Evolutionary conservation across 2,888 invertebrate species (phyloP).

Genomic region (Hirtodrosophila trivittata): DNA sequence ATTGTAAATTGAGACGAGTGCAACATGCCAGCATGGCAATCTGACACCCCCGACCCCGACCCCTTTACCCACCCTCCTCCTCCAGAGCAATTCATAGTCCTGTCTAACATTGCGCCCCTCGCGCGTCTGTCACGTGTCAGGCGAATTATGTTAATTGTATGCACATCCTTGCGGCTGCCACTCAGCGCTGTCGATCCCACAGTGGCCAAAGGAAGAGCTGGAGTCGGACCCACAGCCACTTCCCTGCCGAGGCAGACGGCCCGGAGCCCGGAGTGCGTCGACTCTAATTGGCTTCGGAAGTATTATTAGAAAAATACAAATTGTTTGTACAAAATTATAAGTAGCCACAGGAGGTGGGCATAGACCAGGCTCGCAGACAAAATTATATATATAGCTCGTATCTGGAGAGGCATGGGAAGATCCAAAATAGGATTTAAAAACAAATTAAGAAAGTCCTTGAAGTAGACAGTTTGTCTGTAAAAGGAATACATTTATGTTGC

Average conservation of each 20-base stretch:
- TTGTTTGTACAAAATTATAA: conserved; percentile 46
- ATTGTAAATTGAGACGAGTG: conserved; percentile 78
- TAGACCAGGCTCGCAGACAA: neutral
- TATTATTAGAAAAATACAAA: conserved; percentile 66
- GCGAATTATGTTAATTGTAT: conserved; percentile 83
- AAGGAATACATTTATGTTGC: neutral
- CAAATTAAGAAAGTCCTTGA: too few species aligned
- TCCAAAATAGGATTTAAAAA: too few species aligned
- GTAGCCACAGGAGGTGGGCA: conserved; percentile 13
- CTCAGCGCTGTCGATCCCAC: neutral
- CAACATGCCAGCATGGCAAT: conserved; percentile 55
- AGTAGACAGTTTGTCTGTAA: too few species aligned
- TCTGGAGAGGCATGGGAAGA: neutral
- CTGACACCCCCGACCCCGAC: conserved; percentile 45
- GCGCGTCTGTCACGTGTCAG: conserved; percentile 82
- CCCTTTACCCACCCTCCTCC: neutral
- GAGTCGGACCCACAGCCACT: conserved; percentile 27
- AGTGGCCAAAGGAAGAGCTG: conserved; percentile 5
- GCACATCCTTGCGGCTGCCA: conserved; percentile 73
- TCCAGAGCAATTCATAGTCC: neutral
- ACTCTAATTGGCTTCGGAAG: conserved; percentile 73
- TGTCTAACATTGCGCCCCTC: conserved; percentile 3
- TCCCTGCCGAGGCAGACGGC: conserved; percentile 15
- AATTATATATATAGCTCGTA: neutral
- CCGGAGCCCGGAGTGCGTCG: conserved; percentile 55